Evolutionary conservation across 1,140 invertebrate genomes (phyloP).

Genomic region (Drosophila virilis): DNA sequence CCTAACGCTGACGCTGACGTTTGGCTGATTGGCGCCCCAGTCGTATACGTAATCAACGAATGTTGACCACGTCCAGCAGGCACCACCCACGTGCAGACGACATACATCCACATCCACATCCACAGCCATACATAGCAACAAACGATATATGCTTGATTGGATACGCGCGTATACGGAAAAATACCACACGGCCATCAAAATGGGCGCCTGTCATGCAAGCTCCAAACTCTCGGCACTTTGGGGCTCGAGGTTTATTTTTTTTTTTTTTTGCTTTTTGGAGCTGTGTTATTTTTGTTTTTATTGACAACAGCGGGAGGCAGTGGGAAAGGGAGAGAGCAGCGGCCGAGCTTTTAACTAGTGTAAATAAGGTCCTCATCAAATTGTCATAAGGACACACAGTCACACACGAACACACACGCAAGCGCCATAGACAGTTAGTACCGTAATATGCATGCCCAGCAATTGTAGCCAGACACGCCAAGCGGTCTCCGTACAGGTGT

Average conservation of each 20-base stretch:
- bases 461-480: conserved; percentile 66
- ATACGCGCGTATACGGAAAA: conserved; percentile 81
- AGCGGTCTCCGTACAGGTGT: conserved; percentile 22
- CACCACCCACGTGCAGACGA: conserved; percentile 30
- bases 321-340: not conserved
- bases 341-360: conserved; percentile 77
- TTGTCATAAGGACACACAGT: conserved; percentile 75
- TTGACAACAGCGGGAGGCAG: conserved; percentile 66
- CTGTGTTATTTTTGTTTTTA: conserved; percentile 73
- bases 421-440: conserved; percentile 42
- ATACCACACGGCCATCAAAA: conserved; percentile 65
- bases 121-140: conserved; percentile 30
- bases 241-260: not conserved
- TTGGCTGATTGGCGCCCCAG: conserved; percentile 81
- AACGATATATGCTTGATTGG: conserved; percentile 80
- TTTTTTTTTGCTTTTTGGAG: conserved; percentile 28
- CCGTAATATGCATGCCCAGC: conserved; percentile 56
- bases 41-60: conserved; percentile 83
- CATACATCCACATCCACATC: conserved; percentile 8
- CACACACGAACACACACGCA: conserved; percentile 43
- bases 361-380: conserved; percentile 83
- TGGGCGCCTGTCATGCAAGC: conserved; percentile 76
- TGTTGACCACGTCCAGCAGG: conserved; percentile 79
- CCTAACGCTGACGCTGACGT: conserved; percentile 66
- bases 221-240: conserved; percentile 30